Evolutionary conservation across 2,797 vertebrate genomes (phyloP).

Genomic region (Staurois parvus): DNA sequence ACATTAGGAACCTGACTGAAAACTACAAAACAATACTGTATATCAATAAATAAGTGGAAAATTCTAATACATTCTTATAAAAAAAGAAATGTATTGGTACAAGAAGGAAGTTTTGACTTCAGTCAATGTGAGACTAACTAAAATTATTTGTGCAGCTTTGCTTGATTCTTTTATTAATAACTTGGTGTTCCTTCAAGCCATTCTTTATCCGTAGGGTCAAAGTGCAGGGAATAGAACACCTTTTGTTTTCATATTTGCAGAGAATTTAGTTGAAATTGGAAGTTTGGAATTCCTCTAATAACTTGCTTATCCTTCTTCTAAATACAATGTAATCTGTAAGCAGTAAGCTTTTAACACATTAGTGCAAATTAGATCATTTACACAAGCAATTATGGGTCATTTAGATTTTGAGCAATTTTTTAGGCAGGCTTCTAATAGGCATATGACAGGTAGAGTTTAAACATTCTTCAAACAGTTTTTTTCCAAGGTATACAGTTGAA

Average conservation of each 20-base stretch:
- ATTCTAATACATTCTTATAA: background rate
- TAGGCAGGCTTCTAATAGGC: background rate
- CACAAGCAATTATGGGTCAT: conserved; percentile 16
- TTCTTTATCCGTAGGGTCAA: conserved; percentile 36
- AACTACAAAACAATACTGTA: no score
- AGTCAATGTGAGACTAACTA: background rate
- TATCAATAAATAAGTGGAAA: background rate
- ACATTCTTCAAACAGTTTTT: no score
- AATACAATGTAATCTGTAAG: conserved; percentile 49
- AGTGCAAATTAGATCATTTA: conserved; percentile 57
- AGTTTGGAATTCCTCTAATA: conserved; percentile 55
- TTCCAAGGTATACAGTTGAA: no score
- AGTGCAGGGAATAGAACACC: conserved; percentile 47
- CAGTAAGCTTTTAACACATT: conserved; percentile 60
- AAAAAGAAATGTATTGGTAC: background rate
- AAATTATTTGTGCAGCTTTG: background rate
- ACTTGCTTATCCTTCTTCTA: conserved; percentile 47
- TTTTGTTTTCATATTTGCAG: conserved; percentile 56
- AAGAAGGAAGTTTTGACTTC: background rate
- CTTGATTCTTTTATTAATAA: conserved; percentile 13
- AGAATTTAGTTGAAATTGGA: conserved; percentile 45
- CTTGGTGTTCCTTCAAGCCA: conserved; percentile 5
- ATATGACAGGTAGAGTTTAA: no score
- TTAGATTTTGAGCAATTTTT: background rate
- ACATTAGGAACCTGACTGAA: no score